phyloP scores from a whole-genome alignment of 2,797 vertebrate genomes.

The Tarsius wallacei region DNA sequence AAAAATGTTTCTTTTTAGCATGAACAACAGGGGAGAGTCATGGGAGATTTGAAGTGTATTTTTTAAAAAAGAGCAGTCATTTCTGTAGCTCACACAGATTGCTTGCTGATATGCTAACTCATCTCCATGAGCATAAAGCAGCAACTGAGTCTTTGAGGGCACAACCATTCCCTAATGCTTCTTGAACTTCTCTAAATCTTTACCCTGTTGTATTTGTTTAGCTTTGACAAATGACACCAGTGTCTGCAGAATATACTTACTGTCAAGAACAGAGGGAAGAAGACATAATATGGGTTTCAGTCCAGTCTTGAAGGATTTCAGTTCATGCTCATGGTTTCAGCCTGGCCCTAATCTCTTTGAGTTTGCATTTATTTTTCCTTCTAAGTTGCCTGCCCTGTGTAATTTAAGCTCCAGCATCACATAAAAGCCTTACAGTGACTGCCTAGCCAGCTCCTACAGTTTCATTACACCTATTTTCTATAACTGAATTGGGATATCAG shows the following conservation, averaged over 20 bases:
- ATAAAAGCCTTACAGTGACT: background rate
- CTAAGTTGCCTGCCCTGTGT: no score
- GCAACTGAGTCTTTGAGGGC: background rate
- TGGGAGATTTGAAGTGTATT: background rate
- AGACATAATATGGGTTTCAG: background rate
- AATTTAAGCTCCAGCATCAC: background rate
- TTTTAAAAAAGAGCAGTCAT: background rate
- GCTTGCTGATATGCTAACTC: background rate
- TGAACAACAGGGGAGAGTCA: background rate
- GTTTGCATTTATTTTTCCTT: background rate
- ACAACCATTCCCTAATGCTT: background rate
- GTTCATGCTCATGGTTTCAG: background rate
- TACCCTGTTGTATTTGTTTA: background rate
- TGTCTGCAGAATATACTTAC: background rate
- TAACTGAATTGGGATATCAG: background rate
- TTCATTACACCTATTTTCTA: background rate
- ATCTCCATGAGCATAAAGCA: background rate
- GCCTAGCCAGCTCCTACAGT: background rate
- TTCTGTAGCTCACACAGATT: background rate
- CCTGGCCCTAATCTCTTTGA: background rate
- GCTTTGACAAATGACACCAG: background rate
- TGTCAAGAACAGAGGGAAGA: background rate
- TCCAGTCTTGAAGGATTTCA: background rate
- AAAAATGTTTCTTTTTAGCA: no score
- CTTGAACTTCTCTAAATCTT: background rate